Evolutionary conservation across 2,888 invertebrate species (phyloP).

Genomic region (Aleiodes testaceus): DNA sequence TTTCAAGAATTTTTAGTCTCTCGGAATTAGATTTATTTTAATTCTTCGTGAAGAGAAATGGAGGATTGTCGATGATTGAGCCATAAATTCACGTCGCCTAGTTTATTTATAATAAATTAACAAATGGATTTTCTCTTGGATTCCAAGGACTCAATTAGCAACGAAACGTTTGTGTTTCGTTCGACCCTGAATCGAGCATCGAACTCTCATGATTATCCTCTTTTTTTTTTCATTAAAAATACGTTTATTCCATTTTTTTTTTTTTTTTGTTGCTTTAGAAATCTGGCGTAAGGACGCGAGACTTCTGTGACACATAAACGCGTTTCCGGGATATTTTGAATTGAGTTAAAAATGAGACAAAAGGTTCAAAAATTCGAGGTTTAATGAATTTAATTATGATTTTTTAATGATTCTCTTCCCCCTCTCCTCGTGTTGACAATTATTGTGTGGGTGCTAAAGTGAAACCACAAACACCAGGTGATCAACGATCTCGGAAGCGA

Average conservation of each 20-base stretch:
- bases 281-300: conserved; percentile 67
- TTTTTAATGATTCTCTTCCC: conserved; percentile 4
- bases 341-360: not conserved
- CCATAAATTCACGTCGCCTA: conserved; percentile 37
- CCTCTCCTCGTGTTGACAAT: not conserved
- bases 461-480: conserved; percentile 2
- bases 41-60: not conserved
- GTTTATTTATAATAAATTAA: no score
- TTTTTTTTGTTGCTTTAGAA: conserved; percentile 67
- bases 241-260: conserved; percentile 34
- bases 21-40: no score
- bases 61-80: conserved; percentile 29
- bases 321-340: conserved; percentile 35
- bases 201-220: conserved; percentile 45
- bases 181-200: conserved; percentile 59
- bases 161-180: conserved; percentile 49
- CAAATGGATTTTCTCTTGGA: conserved; percentile 51
- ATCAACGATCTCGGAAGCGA: conserved; percentile 33
- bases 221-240: conserved; percentile 36
- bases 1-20: no score
- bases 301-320: conserved; percentile 10
- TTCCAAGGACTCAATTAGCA: conserved; percentile 61
- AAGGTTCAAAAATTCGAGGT: no score
- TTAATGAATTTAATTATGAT: not conserved
- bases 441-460: conserved; percentile 34